A percentile compares a stretch with the other conserved stretches of the same genome.
These are phyloP conservation scores for Caprella mutica DNA, from an alignment of 2,888 invertebrate genomes.

Conservation along the genomic window DNA sequence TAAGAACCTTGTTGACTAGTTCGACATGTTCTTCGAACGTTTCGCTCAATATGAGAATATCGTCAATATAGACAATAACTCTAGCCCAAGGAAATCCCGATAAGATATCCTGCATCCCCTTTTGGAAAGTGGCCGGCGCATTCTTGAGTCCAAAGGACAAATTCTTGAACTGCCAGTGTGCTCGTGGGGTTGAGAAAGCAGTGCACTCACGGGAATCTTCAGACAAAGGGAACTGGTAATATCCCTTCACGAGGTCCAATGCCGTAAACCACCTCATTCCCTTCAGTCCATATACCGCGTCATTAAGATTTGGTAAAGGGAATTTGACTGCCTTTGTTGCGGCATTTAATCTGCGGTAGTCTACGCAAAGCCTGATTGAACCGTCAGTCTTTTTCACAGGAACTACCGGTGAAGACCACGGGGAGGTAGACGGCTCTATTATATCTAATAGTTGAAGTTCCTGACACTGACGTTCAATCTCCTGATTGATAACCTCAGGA, in stretches of 20 bases:
- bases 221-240: not conserved
- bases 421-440: no score
- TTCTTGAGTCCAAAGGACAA: slow-evolving; percentile 1
- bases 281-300: slow-evolving; percentile 6
- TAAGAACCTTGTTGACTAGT: not conserved
- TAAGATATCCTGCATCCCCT: not conserved
- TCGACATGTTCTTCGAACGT: not conserved
- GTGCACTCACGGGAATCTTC: not conserved
- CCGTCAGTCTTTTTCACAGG: not conserved
- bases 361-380: not conserved
- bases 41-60: not conserved
- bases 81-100: not conserved
- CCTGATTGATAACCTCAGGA: no score
- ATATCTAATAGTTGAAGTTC: no score
- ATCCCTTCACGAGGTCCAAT: not conserved
- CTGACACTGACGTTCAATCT: no score
- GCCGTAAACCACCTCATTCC: slow-evolving; percentile 3
- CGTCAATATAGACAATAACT: not conserved
- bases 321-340: not conserved
- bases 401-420: no score
- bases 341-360: not conserved
- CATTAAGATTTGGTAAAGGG: not conserved
- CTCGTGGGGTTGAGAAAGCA: not conserved
- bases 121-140: not conserved
- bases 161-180: not conserved